phyloP scores from a whole-genome alignment of 2,113 vertebrate species.

The Prochilodus magdalenae region DNA sequence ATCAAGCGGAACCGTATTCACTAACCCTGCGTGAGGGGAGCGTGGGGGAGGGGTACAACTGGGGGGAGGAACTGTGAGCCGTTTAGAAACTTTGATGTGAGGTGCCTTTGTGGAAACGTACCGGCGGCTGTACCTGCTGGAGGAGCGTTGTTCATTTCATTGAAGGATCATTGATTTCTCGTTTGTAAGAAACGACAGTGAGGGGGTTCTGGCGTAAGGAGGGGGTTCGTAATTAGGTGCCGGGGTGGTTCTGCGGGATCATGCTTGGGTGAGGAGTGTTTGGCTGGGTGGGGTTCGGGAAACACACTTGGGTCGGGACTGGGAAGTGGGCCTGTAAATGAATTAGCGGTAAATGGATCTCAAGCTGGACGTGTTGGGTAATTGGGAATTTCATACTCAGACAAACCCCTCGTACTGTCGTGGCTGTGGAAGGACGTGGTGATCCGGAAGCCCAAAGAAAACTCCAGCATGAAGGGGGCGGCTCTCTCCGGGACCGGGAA shows the following conservation, averaged over 20 bases:
- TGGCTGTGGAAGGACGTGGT: slow-evolving; percentile 43
- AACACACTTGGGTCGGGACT: too few relatives aligned
- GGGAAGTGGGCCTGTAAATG: too few relatives aligned
- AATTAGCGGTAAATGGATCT: too few relatives aligned
- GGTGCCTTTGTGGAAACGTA: slow-evolving; percentile 50
- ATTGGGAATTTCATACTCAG: slow-evolving; percentile 58
- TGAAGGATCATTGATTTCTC: slow-evolving; percentile 69
- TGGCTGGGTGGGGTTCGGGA: not conserved
- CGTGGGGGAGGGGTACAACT: not conserved
- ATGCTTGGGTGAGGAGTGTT: slow-evolving; percentile 42
- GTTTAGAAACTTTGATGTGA: slow-evolving; percentile 63
- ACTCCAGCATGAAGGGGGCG: not conserved
- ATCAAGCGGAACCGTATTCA: slow-evolving; percentile 66
- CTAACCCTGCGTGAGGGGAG: slow-evolving; percentile 59
- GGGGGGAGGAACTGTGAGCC: slow-evolving; percentile 41
- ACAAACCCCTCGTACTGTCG: slow-evolving; percentile 50
- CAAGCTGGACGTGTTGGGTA: slow-evolving; percentile 21
- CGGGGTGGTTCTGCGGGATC: slow-evolving; percentile 30
- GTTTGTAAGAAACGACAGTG: slow-evolving; percentile 67
- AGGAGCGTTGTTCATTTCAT: slow-evolving; percentile 56
- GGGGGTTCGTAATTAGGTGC: slow-evolving; percentile 67
- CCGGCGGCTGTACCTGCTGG: slow-evolving; percentile 36
- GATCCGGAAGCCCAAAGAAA: slow-evolving; percentile 40
- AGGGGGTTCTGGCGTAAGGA: slow-evolving; percentile 60
- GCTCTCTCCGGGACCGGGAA: not conserved